A percentile compares a stretch with the other conserved stretches of the same genome.
These are phyloP conservation scores for Elephantulus edwardii DNA, from an alignment of 2,113 vertebrate species.

Conservation along the genomic window DNA sequence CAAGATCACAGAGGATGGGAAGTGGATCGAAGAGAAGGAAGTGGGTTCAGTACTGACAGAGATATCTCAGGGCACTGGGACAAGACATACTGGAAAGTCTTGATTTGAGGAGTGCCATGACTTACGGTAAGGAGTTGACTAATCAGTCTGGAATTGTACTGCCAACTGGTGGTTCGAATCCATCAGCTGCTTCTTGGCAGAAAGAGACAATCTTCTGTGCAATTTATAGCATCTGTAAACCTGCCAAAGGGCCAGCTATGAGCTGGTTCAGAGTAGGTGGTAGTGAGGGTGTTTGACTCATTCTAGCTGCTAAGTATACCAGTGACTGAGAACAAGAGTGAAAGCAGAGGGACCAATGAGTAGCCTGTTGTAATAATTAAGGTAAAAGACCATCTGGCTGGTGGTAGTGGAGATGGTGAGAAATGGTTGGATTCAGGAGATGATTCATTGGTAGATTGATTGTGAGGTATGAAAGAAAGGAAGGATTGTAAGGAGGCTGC, in stretches of 20 bases:
- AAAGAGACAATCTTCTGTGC: too few relatives aligned
- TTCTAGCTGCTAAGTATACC: background rate
- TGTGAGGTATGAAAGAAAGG: background rate
- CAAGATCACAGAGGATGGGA: background rate
- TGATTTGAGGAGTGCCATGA: background rate
- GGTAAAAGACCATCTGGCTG: background rate
- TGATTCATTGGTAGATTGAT: background rate
- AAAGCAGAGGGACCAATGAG: background rate
- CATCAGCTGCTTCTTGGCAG: too few relatives aligned
- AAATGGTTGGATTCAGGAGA: background rate
- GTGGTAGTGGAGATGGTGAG: background rate
- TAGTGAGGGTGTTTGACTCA: background rate
- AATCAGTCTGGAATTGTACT: too few relatives aligned
- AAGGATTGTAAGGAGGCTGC: background rate
- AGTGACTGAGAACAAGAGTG: background rate
- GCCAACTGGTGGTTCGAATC: too few relatives aligned
- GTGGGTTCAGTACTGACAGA: background rate
- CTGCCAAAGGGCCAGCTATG: too few relatives aligned
- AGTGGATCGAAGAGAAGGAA: background rate
- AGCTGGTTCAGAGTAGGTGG: too few relatives aligned
- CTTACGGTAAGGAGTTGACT: too few relatives aligned
- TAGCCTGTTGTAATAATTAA: background rate
- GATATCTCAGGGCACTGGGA: background rate
- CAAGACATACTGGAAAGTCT: background rate
- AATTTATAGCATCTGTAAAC: too few relatives aligned